phyloP scores from a whole-genome alignment of 2,113 vertebrate genomes.

The Megaceryle torquata region DNA sequence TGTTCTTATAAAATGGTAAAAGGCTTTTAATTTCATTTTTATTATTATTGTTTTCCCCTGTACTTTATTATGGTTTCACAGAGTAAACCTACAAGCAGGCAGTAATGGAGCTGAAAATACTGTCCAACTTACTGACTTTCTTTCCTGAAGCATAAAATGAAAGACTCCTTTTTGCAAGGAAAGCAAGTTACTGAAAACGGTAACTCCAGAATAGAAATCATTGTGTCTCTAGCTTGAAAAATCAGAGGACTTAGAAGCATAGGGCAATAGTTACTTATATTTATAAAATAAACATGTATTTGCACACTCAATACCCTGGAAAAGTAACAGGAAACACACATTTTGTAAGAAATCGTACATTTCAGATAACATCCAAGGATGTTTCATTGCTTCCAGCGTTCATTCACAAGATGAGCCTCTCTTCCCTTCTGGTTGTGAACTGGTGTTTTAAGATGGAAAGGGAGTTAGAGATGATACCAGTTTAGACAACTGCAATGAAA shows the following conservation, averaged over 20 bases:
- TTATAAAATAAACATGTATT: background rate
- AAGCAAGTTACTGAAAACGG: background rate
- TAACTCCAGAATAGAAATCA: background rate
- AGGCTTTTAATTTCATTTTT: background rate
- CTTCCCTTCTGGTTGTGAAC: background rate
- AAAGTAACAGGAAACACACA: background rate
- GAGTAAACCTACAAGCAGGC: background rate
- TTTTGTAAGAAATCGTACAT: background rate
- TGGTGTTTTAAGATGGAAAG: background rate
- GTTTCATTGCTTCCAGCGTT: background rate
- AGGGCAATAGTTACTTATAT: background rate
- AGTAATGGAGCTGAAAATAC: background rate
- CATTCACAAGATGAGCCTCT: fast-evolving
- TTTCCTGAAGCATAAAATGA: background rate
- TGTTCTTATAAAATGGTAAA: background rate
- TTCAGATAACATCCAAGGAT: background rate
- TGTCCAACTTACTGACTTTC: background rate
- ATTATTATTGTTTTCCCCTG: background rate
- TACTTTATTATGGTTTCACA: background rate
- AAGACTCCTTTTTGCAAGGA: background rate
- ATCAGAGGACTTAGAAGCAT: background rate
- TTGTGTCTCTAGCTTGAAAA: background rate
- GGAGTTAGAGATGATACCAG: background rate
- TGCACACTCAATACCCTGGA: background rate
- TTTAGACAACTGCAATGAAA: background rate